Evolutionary conservation across 2,797 vertebrate genomes (phyloP), one percentile per base, ranked within the genome.

Genomic region (Lagodon rhomboides): DNA sequence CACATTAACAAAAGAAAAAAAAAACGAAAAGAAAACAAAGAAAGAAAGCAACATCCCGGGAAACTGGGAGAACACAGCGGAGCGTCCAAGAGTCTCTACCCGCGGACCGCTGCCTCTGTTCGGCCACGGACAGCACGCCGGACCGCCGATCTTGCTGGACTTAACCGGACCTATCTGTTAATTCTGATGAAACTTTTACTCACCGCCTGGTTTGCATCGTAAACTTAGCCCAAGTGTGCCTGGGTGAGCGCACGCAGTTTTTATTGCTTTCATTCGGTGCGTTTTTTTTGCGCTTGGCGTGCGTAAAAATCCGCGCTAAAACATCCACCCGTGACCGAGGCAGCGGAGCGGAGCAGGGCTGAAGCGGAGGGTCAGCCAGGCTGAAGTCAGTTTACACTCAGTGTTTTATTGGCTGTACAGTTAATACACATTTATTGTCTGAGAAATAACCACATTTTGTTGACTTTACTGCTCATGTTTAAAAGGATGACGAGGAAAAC

Each of bases 291-390:
- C 58, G 49, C 63, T 63, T 10, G n/a, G 22, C 47, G 82, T 72
- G 80, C 80, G 85, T 79, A 85, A 85, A 38, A 86, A 64, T 22
- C 55, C 41, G 73, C 70, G 12, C 17, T 41, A 11, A 70, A 64
- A 44, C 46, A 25, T 3, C 49, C 69, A 53, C n/a, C 61, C 12
- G 51, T 53, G 30, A n/a, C 46, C 13, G 68, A 68, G 47, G 34
- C 34, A 53, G 68, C 75, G 79, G 9, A 72, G 53, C 78, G 4
- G 65, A 71, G 73, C 75, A 4, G 61, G 17, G 69, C 60, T 27
- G 70, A 2, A 63, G 68, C 69, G 70, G 62, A 77, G 79, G 62
- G 62, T 71, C 66, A 34, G 2, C n/a, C 65, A 4, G 60, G 2
- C 67, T 72, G 3, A 23, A 64, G 51, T 54, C 70, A 63, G 55